phyloP scores from a whole-genome alignment of 2,888 invertebrate species.

The Hedya salicella region DNA sequence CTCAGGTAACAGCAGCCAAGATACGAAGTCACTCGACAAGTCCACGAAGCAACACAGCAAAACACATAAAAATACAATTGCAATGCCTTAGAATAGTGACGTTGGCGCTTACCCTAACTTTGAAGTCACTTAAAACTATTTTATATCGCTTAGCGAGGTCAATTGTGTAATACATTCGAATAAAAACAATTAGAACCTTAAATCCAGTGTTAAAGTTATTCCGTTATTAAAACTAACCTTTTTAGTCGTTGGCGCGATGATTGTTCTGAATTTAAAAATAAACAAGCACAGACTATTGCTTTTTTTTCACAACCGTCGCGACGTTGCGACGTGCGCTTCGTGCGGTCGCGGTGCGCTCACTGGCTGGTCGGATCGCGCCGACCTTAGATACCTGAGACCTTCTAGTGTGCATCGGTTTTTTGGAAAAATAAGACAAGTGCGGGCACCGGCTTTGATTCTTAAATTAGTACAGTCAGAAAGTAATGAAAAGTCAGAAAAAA shows the following conservation, averaged over 20 bases:
- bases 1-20: background rate
- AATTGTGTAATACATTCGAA: slow-evolving; percentile 26
- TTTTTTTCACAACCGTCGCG: slow-evolving; percentile 21
- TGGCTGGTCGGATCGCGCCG: slow-evolving; percentile 8
- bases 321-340: slow-evolving; percentile 11
- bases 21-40: slow-evolving; percentile 6
- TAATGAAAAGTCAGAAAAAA: no score
- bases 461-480: background rate
- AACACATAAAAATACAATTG: slow-evolving; percentile 25
- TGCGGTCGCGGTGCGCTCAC: slow-evolving; percentile 21
- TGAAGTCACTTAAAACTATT: slow-evolving; percentile 29
- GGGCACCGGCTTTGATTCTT: background rate
- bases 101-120: slow-evolving; percentile 31
- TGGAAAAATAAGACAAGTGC: slow-evolving; percentile 9
- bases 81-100: slow-evolving; percentile 28
- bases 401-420: slow-evolving; percentile 18
- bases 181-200: background rate
- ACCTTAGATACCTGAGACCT: slow-evolving; percentile 30
- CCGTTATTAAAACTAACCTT: slow-evolving; percentile 17
- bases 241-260: slow-evolving; percentile 26
- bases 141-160: slow-evolving; percentile 28
- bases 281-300: slow-evolving; percentile 21
- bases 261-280: slow-evolving; percentile 26
- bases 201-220: background rate
- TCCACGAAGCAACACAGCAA: slow-evolving; percentile 10